Evolutionary conservation across 2,888 invertebrate species (phyloP).

Genomic region (Dyspetes luteomarginatus): DNA sequence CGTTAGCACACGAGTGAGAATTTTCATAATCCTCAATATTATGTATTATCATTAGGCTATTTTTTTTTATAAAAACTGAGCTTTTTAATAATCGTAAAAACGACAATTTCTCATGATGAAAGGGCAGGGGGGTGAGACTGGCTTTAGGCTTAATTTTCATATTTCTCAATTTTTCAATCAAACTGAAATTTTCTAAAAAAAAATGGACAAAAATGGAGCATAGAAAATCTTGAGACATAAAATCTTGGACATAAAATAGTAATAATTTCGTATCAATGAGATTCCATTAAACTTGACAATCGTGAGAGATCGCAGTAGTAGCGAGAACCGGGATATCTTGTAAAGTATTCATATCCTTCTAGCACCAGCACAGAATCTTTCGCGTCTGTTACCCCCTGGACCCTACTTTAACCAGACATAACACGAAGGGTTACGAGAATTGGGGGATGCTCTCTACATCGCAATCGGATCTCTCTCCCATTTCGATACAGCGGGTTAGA

Average conservation of each 20-base stretch:
- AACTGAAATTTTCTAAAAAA: no score
- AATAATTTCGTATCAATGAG: conserved; percentile 7
- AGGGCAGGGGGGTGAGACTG: no score
- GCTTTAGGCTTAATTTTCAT: no score
- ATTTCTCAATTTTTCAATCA: no score
- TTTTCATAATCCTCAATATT: no score
- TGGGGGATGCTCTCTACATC: conserved; percentile 62
- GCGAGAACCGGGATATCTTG: conserved; percentile 19
- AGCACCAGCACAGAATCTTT: conserved; percentile 6
- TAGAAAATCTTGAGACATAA: neutral
- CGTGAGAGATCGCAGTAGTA: neutral
- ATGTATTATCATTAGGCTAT: no score
- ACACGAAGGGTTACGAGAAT: conserved; percentile 50
- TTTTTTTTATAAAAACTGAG: no score
- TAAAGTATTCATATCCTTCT: conserved; percentile 18
- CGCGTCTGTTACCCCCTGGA: conserved; percentile 30
- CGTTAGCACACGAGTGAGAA: no score
- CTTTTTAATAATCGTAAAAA: no score
- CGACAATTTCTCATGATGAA: no score
- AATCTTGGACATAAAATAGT: neutral
- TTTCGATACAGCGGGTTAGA: conserved; percentile 46
- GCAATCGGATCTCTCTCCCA: conserved; percentile 65
- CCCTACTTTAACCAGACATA: conserved; percentile 50
- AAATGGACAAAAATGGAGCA: neutral
- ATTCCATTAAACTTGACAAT: neutral